phyloP scores from a whole-genome alignment of 2,888 invertebrate species.

The Chrysotoxum bicinctum region DNA sequence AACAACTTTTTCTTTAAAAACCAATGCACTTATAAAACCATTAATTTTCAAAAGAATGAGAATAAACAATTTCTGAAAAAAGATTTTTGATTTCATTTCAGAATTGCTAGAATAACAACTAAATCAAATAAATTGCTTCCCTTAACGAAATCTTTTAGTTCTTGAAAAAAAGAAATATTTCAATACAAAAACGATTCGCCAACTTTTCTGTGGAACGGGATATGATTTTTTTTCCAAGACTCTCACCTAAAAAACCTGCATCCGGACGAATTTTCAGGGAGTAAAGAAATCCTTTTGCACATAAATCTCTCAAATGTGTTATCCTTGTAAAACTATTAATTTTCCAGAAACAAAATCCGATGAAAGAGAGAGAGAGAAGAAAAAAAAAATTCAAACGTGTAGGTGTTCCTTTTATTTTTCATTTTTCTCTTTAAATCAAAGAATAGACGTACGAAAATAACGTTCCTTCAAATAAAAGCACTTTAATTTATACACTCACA shows the following conservation, averaged over 20 bases:
- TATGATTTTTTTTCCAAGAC: neutral
- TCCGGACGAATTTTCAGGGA: neutral
- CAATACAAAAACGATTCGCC: neutral
- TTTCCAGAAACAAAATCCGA: conserved; percentile 19
- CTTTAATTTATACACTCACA: too few species aligned
- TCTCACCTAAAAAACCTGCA: neutral
- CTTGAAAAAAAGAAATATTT: neutral
- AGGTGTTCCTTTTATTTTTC: neutral
- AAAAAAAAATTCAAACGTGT: neutral
- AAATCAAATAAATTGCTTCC: neutral
- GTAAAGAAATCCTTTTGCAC: conserved; percentile 20
- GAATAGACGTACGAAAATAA: neutral
- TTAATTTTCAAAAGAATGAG: too few species aligned
- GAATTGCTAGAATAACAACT: neutral
- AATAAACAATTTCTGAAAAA: neutral
- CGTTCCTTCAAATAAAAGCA: neutral
- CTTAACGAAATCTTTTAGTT: neutral
- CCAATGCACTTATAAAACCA: too few species aligned
- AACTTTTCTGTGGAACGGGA: neutral
- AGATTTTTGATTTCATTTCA: neutral
- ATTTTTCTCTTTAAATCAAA: conserved; percentile 9
- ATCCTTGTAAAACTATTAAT: conserved; percentile 63
- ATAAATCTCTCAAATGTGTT: conserved; percentile 49
- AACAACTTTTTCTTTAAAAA: too few species aligned
- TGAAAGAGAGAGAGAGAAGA: neutral